Evolutionary conservation across 37 sponge, comb jelly and placozoan genomes (phyloP).

Genomic region (Theonella swinhoei): DNA sequence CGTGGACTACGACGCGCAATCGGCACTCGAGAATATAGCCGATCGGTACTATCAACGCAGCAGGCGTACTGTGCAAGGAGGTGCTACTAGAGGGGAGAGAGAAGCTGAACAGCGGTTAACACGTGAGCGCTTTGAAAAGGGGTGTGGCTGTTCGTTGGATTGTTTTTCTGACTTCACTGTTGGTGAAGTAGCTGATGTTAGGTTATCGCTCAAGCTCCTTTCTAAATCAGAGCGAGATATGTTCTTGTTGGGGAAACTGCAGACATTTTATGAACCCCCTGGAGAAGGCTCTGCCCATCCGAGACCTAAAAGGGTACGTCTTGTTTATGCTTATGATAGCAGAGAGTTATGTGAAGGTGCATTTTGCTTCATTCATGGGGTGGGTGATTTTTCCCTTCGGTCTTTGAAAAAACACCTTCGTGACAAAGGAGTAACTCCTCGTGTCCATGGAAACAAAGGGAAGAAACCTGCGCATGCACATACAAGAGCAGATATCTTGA

Average conservation of each 20-base stretch:
- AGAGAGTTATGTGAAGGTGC: slow-evolving; percentile 15
- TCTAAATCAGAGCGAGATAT: not conserved
- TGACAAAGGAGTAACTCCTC: not conserved
- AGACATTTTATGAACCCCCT: not conserved
- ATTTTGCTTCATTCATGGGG: not conserved
- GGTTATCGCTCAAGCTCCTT: slow-evolving; percentile 1
- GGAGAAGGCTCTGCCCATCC: not conserved
- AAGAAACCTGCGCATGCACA: not conserved
- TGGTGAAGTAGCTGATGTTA: slow-evolving; percentile 1
- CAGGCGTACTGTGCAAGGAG: no score
- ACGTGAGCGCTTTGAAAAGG: not conserved
- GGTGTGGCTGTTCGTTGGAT: slow-evolving; percentile 3
- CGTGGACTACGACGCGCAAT: not conserved
- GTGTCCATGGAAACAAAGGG: slow-evolving; percentile 11
- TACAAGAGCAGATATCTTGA: slow-evolving; percentile 7
- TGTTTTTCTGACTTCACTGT: slow-evolving; percentile 5
- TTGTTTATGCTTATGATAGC: not conserved
- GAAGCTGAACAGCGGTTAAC: not conserved
- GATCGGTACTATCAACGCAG: not conserved
- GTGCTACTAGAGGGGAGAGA: no score
- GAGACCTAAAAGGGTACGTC: not conserved
- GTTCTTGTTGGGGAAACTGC: not conserved
- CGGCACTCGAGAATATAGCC: not conserved
- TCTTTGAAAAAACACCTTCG: slow-evolving; percentile 8
- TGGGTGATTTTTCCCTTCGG: not conserved